A percentile compares a stretch with the other conserved stretches of the same genome.
phyloP scores from a whole-genome alignment of 2,888 invertebrate genomes.

The Cosmorhoe ocellata region DNA sequence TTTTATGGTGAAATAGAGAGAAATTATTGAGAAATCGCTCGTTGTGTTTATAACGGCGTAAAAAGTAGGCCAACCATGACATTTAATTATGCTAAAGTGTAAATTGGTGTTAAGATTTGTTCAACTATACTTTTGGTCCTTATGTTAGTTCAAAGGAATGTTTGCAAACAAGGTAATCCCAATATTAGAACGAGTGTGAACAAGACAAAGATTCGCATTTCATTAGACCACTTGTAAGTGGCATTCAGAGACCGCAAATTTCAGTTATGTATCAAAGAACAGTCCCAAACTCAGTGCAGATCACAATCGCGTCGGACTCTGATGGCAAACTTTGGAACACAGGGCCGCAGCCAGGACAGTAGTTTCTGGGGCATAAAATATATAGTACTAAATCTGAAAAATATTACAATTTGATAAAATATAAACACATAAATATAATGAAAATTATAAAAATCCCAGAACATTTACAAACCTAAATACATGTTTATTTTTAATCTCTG shows the following conservation, averaged over 20 bases:
- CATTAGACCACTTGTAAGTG: constrained; percentile 66
- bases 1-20: constrained; percentile 10
- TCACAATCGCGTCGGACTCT: constrained; percentile 70
- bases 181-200: constrained; percentile 11
- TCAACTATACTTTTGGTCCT: too few species aligned
- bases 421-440: too few species aligned
- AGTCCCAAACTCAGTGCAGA: constrained; percentile 66
- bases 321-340: constrained; percentile 48
- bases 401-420: too few species aligned
- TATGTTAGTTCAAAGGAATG: constrained; percentile 11
- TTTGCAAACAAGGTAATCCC: constrained; percentile 25
- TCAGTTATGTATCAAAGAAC: constrained; percentile 55
- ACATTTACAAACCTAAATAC: too few species aligned
- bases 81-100: too few species aligned
- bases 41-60: too few species aligned
- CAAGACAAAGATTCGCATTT: constrained; percentile 23
- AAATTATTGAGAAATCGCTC: too few species aligned
- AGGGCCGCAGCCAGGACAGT: constrained; percentile 16
- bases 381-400: too few species aligned
- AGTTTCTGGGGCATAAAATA: background rate
- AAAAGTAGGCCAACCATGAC: too few species aligned
- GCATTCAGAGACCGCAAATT: constrained; percentile 62
- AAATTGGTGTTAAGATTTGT: too few species aligned
- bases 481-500: too few species aligned
- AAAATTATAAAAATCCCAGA: too few species aligned